Base-by-base conservation (phyloP, 2,888 invertebrate species). In the Deroplatys truncata region DNA sequence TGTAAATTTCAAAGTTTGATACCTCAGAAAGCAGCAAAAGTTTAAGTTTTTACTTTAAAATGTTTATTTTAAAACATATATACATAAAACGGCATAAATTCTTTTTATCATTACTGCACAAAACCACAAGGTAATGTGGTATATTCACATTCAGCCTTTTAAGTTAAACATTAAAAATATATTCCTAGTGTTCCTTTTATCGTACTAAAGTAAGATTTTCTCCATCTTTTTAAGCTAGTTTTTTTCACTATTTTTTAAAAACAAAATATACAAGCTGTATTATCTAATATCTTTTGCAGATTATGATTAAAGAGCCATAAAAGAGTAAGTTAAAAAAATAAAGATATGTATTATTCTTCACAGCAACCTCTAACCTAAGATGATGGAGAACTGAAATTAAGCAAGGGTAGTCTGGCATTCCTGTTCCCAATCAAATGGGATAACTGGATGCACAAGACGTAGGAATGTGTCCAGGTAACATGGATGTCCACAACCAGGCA, bases 351-450 rank as follows among this genome's bases (percentile, higher is more conserved):
- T 20, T 20, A 20, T 2, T 72, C 5, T 72, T 72, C 25, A 72
- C 1, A 20, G 20, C 25, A 20, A 25, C 1, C 20, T 25, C 56
- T 72, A 72, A 20, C 7, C 56, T 20, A 72, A 7, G 4, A 5
- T 20, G 20, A 72, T 72, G 25, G 25, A 20, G 56, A 43, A 72
- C 56, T 20, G 16, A 72, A 72, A 15, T 72, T 72, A 72, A 72
- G 56, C 56, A 72, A 72, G 56, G 56, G 83, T 83, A 43, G 35
- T 88, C 28, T 85, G 88, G 86, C 97, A 97, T 92, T 96, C 96
- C 16, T 94, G 93, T 90, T 96, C 96, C 95, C 97, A 97, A 92
- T 97, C 94, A 1, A 93, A 92, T 0, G 97, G 95, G 87, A 96
- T 93, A 20, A 96, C 93, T 86, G 95, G 94, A 88, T 94, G 93